Conservation (phyloP, 2,113 vertebrate species). For the Nymphicus hollandicus region DNA sequence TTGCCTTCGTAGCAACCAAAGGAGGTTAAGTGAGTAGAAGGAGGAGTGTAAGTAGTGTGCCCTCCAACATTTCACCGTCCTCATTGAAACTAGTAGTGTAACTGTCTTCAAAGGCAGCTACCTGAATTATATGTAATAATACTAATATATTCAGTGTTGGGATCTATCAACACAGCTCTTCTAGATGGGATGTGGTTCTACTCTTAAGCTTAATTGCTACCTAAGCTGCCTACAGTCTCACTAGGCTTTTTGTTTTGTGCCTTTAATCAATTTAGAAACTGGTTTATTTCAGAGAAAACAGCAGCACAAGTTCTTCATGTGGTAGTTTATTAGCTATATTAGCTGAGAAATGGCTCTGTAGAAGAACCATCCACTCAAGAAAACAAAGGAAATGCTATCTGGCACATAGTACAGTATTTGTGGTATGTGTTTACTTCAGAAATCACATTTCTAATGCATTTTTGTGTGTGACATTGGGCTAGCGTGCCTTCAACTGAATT, state of each 20-base stretch:
- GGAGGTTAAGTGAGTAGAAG: background rate
- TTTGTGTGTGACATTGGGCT: background rate
- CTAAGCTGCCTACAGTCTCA: background rate
- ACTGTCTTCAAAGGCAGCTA: background rate
- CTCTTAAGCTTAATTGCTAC: background rate
- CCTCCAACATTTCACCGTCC: background rate
- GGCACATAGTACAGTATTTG: background rate
- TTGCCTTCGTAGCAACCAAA: background rate
- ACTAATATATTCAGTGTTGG: background rate
- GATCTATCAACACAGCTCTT: background rate
- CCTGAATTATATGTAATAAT: background rate
- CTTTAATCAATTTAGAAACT: background rate
- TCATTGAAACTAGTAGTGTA: background rate
- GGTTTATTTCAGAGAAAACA: background rate
- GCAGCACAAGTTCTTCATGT: background rate
- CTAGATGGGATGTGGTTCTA: background rate
- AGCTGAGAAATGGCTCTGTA: background rate
- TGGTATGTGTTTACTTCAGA: background rate
- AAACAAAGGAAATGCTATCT: background rate
- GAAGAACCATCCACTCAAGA: background rate
- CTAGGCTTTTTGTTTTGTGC: background rate
- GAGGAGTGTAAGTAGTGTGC: background rate
- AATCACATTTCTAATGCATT: background rate
- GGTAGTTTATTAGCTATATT: background rate
- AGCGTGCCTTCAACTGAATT: background rate